These are phyloP conservation scores for Scaptomyza polygonia DNA, from an alignment of 2,888 invertebrate species.

Conservation along the genomic window DNA sequence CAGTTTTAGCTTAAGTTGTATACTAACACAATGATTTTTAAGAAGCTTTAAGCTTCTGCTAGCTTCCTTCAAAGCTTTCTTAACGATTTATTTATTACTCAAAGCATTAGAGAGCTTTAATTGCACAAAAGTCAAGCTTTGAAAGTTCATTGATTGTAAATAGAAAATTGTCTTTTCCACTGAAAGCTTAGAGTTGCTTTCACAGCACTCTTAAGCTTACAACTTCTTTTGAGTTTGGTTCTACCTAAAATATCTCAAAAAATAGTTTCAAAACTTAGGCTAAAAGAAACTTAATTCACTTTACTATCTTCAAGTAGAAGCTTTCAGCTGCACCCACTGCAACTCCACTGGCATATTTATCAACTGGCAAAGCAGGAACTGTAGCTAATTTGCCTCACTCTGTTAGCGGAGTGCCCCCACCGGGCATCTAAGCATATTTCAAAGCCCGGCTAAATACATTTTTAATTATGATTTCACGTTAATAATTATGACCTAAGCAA, in stretches of 20 bases:
- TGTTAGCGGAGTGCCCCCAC: slow-evolving; percentile 12
- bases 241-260: background rate
- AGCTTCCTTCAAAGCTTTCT: no score
- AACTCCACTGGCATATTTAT: slow-evolving; percentile 7
- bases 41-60: background rate
- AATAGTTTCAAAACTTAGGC: background rate
- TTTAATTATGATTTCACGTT: slow-evolving; percentile 80
- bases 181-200: background rate
- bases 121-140: no score
- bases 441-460: slow-evolving; percentile 75
- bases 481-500: slow-evolving; percentile 76
- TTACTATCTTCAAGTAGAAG: background rate
- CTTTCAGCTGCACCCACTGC: slow-evolving; percentile 19
- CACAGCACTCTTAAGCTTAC: background rate
- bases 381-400: slow-evolving; percentile 7
- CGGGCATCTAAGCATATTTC: slow-evolving; percentile 57
- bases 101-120: no score
- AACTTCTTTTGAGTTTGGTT: background rate
- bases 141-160: no score
- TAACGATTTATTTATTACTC: no score
- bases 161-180: no score
- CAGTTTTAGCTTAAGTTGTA: background rate
- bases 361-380: slow-evolving; percentile 15
- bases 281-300: slow-evolving; percentile 8
- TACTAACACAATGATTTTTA: background rate